These are phyloP conservation scores for Tenthredo notha DNA, from an alignment of 2,888 invertebrate genomes.

Conservation along the genomic window DNA sequence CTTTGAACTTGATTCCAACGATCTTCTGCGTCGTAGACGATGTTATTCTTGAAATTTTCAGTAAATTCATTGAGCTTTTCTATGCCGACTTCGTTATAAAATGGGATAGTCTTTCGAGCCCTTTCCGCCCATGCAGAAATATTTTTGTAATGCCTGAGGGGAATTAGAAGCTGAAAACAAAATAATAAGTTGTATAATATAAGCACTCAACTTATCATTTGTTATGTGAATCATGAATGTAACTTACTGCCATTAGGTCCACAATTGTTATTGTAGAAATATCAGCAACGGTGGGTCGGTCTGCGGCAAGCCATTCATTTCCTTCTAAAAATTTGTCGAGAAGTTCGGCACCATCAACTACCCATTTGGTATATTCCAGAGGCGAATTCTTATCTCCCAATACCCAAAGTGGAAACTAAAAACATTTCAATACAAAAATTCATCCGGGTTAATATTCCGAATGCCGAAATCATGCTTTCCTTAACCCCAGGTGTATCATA, in stretches of 20 bases:
- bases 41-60: background rate
- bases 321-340: background rate
- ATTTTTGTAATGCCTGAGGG: conserved; percentile 14
- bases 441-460: background rate
- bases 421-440: background rate
- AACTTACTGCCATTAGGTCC: conserved; percentile 13
- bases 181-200: background rate
- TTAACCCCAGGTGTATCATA: background rate
- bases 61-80: background rate
- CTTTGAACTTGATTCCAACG: conserved; percentile 2
- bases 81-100: background rate
- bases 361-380: background rate
- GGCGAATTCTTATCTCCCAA: background rate
- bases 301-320: conserved; percentile 24
- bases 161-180: conserved; percentile 27
- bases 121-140: conserved; percentile 26
- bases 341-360: background rate
- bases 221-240: background rate
- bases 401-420: background rate
- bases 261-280: background rate
- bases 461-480: background rate
- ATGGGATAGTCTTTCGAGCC: background rate
- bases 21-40: background rate
- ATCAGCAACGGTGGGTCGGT: conserved; percentile 25
- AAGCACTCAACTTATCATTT: background rate